Percentiles rank a stretch among this genome's conserved stretches.
phyloP scores from a whole-genome alignment of 1,140 invertebrate genomes.

The Drosophila repletoides region DNA sequence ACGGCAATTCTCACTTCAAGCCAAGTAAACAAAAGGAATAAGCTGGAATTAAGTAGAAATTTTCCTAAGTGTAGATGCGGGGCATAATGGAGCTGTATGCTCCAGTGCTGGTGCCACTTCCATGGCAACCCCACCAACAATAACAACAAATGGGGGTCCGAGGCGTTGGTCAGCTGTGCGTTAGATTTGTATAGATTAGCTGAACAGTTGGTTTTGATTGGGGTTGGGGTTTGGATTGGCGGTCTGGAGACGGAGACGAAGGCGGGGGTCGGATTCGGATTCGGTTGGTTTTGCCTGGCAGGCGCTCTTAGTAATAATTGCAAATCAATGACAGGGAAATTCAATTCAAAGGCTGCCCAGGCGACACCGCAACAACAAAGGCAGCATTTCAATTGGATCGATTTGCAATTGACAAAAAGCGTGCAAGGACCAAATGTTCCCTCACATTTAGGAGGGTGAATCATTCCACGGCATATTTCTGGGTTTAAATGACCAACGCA shows the following conservation, averaged over 20 bases:
- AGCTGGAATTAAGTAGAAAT: no score
- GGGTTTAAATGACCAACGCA: slow-evolving; percentile 64
- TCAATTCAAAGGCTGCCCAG: slow-evolving; percentile 49
- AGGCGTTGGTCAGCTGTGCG: slow-evolving; percentile 30
- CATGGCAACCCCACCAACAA: slow-evolving; percentile 25
- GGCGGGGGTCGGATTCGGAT: no score
- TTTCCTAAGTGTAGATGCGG: no score
- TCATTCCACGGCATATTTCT: slow-evolving; percentile 35
- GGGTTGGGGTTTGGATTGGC: not conserved
- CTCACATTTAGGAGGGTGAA: not conserved
- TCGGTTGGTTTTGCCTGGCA: slow-evolving; percentile 14
- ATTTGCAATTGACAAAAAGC: slow-evolving; percentile 56
- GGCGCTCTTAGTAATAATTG: slow-evolving; percentile 61
- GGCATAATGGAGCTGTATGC: not conserved
- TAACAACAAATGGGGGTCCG: not conserved
- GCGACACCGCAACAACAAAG: slow-evolving; percentile 34
- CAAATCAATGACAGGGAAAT: slow-evolving; percentile 67
- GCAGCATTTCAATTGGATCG: slow-evolving; percentile 52
- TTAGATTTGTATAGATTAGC: slow-evolving; percentile 47
- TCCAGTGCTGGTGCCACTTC: not conserved
- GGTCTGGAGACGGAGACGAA: no score
- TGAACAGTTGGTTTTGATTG: slow-evolving; percentile 19
- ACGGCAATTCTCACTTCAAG: not conserved
- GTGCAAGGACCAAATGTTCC: slow-evolving; percentile 26
- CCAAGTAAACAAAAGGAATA: not conserved